Conservation (phyloP, 2,888 invertebrate genomes). For the Electrophaes corylata region DNA sequence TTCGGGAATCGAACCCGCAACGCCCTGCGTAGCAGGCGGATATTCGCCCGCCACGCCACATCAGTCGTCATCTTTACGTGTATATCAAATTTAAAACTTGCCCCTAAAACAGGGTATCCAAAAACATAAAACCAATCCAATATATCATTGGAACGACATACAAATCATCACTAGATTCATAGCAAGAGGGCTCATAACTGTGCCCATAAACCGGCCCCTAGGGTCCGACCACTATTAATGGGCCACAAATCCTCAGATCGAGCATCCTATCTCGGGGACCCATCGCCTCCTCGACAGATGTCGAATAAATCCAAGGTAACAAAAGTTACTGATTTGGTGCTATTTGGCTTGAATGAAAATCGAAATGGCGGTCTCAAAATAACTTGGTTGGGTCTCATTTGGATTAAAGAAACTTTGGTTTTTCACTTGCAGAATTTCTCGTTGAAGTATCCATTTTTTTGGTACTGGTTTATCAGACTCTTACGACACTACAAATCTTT, state of each 20-base stretch:
- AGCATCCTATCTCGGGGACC: slow-evolving; percentile 37
- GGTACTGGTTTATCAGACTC: no score
- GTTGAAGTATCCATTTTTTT: neutral
- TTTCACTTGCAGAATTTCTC: neutral
- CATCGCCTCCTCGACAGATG: slow-evolving; percentile 35
- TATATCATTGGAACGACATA: slow-evolving; percentile 35
- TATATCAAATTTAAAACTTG: neutral
- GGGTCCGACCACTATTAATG: slow-evolving; percentile 34
- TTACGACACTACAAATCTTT: no score
- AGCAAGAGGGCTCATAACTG: slow-evolving; percentile 36
- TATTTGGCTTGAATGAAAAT: slow-evolving; percentile 27
- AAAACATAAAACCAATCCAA: slow-evolving; percentile 19
- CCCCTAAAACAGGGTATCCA: slow-evolving; percentile 2
- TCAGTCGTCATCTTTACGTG: no score
- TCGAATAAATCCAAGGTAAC: slow-evolving; percentile 32
- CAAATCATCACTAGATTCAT: slow-evolving; percentile 40
- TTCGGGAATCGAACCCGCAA: no score
- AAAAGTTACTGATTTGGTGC: slow-evolving; percentile 29
- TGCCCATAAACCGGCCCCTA: slow-evolving; percentile 34
- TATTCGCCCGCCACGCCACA: no score
- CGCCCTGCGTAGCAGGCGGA: no score
- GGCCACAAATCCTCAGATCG: slow-evolving; percentile 42
- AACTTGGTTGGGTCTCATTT: slow-evolving; percentile 17
- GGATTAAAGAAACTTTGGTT: slow-evolving; percentile 3
- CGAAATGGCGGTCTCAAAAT: slow-evolving; percentile 18